Base-by-base conservation (phyloP, 2,113 vertebrate genomes). In the Ardeotis arabs region DNA sequence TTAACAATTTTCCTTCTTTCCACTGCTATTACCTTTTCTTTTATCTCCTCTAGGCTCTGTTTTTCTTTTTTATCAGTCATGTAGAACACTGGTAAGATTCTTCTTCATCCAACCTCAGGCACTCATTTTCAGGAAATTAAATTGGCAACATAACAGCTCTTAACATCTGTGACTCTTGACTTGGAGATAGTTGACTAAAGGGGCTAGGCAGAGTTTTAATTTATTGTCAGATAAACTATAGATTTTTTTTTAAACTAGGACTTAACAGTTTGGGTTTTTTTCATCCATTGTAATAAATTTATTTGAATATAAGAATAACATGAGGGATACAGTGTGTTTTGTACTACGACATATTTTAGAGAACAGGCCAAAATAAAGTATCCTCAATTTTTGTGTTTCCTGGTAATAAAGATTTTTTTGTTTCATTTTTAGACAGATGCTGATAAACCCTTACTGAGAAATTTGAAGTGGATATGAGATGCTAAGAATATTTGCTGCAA, bases 61-160 rank as follows among this genome's bases (percentile, higher is more conserved):
- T 77, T 89, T 90, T 70, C 24, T 91, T 87, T 60, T 90, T 91
- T 39, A 53, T 94, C 79, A 84, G 24, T 91, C 70, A 21, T 89
- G 44, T 67, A 77, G 70, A 90, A 67, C 6, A 8, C n/a, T 84
- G 75, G 84, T 94, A 67, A 95, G 41, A 64, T 69, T 81, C 44
- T 77, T 55, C 52, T 92, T 95, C 90, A 49, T 93, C 55, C 92
- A 96, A 89, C 55, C 70, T 96, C 91, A 81, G 89, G 64, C 95
- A 90, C 31, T 96, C 72, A 78, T 96, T 94, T 92, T 90, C 82
- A 95, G 80, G 80, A 96, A 97, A 97, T 97, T 96, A 97, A 91
- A 75, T 95, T 96, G 96, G 95, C 92, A 62, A 77, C 15, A 4
- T 69, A 95, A 62, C 67, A 84, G 45, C 55, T 81, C 64, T 94